These are phyloP conservation scores for Falcaria lacertinaria DNA, from an alignment of 2,888 invertebrate genomes.

Conservation along the genomic window DNA sequence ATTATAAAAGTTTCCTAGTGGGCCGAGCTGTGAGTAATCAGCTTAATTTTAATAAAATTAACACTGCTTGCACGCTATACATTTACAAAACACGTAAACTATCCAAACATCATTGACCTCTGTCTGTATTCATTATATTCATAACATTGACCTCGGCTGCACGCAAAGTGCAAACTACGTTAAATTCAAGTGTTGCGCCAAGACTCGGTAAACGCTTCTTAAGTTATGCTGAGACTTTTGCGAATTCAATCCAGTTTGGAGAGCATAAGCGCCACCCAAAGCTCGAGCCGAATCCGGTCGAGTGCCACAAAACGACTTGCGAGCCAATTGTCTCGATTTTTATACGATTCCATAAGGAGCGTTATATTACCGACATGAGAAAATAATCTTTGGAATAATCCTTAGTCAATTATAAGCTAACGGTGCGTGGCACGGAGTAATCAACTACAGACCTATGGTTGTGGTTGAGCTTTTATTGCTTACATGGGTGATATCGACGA, in stretches of 20 bases:
- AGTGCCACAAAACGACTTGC: constrained; percentile 9
- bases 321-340: constrained; percentile 5
- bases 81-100: too few relatives aligned
- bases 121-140: too few relatives aligned
- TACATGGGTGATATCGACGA: background rate
- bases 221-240: constrained; percentile 10
- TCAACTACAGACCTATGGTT: constrained; percentile 7
- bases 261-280: constrained; percentile 8
- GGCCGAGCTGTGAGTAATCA: too few relatives aligned
- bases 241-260: constrained; percentile 20
- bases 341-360: background rate
- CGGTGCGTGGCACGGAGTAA: constrained; percentile 2
- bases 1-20: too few relatives aligned
- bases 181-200: constrained; percentile 18
- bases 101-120: too few relatives aligned
- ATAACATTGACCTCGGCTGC: background rate
- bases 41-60: too few relatives aligned
- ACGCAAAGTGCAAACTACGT: constrained; percentile 12
- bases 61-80: too few relatives aligned
- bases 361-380: background rate
- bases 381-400: constrained; percentile 1
- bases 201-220: constrained; percentile 16
- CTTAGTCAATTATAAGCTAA: constrained; percentile 2
- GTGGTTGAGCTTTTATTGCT: constrained; percentile 2
- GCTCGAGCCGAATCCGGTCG: constrained; percentile 15